Percentiles rank a stretch among this genome's conserved stretches.
phyloP scores from a whole-genome alignment of 1,140 invertebrate species.

The Calycopis cecrops region DNA sequence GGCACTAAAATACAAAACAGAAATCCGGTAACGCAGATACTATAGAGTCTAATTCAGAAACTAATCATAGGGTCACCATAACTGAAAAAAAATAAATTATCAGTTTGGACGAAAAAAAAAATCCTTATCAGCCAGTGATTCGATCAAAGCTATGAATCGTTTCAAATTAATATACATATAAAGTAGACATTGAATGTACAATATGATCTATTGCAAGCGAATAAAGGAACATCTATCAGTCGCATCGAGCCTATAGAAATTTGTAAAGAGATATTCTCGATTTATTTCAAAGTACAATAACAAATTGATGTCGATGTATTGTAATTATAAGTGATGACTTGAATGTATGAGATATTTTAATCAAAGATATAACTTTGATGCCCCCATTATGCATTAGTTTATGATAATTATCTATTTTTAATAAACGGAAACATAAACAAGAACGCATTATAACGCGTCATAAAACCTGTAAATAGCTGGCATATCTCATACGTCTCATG shows the following conservation, averaged over 20 bases:
- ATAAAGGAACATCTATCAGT: conserved; percentile 8
- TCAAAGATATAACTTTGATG: conserved; percentile 2
- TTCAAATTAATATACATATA: too few relatives aligned
- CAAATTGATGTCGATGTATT: too few relatives aligned
- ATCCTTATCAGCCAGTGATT: too few relatives aligned
- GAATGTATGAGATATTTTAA: background rate
- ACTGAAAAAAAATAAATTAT: too few relatives aligned
- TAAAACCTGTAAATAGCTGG: conserved; percentile 54
- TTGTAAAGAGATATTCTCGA: background rate
- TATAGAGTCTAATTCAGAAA: too few relatives aligned
- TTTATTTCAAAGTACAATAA: background rate
- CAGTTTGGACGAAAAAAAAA: too few relatives aligned
- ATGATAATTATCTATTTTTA: conserved; percentile 36
- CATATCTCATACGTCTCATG: conserved; percentile 48
- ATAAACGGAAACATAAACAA: conserved; percentile 53
- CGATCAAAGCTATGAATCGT: too few relatives aligned
- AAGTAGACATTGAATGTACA: background rate
- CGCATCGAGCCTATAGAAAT: conserved; percentile 3
- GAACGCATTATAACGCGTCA: conserved; percentile 42
- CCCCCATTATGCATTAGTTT: background rate
- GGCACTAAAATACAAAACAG: too few relatives aligned
- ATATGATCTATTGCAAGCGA: conserved; percentile 3
- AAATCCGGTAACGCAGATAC: too few relatives aligned
- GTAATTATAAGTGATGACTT: conserved; percentile 6
- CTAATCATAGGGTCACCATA: too few relatives aligned